A percentile compares a stretch with the other conserved stretches of the same genome.
These are phyloP conservation scores for Scolopax mira DNA, from an alignment of 2,113 vertebrate genomes.

Conservation along the genomic window DNA sequence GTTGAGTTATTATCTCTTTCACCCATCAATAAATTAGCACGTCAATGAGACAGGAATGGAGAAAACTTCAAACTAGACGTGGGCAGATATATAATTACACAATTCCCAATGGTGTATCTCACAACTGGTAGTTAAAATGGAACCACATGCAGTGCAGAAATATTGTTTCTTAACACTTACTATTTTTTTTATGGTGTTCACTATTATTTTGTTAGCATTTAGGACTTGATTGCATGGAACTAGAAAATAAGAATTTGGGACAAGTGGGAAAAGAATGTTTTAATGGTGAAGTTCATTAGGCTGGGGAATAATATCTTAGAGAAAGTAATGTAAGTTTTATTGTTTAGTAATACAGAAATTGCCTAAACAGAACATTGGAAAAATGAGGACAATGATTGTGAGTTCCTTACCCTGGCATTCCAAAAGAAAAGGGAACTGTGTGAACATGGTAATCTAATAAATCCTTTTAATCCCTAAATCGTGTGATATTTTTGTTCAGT, in stretches of 20 bases:
- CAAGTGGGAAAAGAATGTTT: not conserved
- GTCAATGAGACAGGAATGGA: not conserved
- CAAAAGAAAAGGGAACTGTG: not conserved
- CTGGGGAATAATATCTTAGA: not conserved
- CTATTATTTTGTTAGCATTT: not conserved
- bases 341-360: not conserved
- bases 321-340: not conserved
- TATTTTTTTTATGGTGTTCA: not conserved
- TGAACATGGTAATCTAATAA: not conserved
- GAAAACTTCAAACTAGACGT: not conserved
- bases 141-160: not conserved
- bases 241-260: not conserved
- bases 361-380: fast-evolving
- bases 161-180: not conserved
- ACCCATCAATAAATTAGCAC: constrained; percentile 9
- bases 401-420: not conserved
- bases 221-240: not conserved
- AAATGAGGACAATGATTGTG: not conserved
- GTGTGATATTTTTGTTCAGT: not conserved
- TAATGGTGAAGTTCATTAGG: not conserved
- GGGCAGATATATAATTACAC: not conserved
- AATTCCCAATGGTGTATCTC: not conserved
- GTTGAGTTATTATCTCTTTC: constrained; percentile 3
- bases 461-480: not conserved
- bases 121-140: not conserved